phyloP scores from a whole-genome alignment of 2,113 vertebrate genomes.

The Dinomys branickii region DNA sequence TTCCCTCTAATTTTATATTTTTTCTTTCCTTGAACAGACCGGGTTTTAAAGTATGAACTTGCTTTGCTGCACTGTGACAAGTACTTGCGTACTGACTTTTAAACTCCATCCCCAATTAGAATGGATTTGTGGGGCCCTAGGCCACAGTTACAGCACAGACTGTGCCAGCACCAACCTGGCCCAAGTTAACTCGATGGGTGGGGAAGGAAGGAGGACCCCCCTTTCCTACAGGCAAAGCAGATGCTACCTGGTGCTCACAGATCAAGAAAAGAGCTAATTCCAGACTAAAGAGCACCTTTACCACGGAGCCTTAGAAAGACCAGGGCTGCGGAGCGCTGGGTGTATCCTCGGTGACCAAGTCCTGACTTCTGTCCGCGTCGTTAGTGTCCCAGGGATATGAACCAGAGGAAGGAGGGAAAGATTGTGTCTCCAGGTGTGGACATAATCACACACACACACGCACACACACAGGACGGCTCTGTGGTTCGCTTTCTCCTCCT shows the following conservation, averaged over 20 bases:
- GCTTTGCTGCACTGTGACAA: not conserved
- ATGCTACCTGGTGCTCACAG: rapidly evolving
- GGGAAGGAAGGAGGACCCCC: no score
- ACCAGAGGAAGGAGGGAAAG: not conserved
- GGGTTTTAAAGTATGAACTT: not conserved
- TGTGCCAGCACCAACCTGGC: not conserved
- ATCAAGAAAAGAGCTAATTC: not conserved
- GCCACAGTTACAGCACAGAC: not conserved
- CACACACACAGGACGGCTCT: not conserved
- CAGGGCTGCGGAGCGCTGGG: rapidly evolving
- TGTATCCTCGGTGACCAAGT: not conserved
- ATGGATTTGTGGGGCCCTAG: not conserved
- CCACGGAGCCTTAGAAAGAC: not conserved
- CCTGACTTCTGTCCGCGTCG: not conserved
- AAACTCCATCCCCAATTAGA: not conserved
- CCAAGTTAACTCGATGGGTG: not conserved
- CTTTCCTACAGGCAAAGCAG: not conserved
- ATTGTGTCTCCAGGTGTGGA: not conserved
- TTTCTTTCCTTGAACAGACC: not conserved
- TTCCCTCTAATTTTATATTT: not conserved
- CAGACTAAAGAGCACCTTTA: not conserved
- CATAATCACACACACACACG: not conserved
- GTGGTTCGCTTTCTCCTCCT: not conserved
- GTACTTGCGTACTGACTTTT: not conserved
- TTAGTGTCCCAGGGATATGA: not conserved